These are phyloP conservation scores for Argyrosomus regius DNA, from an alignment of 2,797 vertebrate genomes.

Conservation along the genomic window DNA sequence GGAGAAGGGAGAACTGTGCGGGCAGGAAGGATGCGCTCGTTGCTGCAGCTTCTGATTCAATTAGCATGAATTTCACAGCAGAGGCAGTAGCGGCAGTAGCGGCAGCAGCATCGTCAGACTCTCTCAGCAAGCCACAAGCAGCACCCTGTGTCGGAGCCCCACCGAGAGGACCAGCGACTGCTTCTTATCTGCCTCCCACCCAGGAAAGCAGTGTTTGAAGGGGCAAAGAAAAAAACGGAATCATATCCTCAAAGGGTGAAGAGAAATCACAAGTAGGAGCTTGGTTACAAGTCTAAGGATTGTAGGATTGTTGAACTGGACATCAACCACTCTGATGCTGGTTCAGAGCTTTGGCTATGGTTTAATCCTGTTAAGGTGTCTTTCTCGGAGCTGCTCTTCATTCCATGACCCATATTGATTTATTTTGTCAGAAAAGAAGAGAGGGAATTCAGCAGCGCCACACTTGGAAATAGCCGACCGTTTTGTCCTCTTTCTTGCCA, in stretches of 20 bases:
- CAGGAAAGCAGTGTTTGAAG: slow-evolving; percentile 58
- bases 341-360: slow-evolving; percentile 45
- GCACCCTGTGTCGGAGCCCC: slow-evolving; percentile 71
- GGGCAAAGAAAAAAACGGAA: slow-evolving; percentile 33
- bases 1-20: slow-evolving; percentile 71
- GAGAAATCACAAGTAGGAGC: slow-evolving; percentile 59
- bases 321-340: slow-evolving; percentile 51
- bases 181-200: slow-evolving; percentile 54
- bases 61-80: slow-evolving; percentile 87
- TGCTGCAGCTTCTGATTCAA: slow-evolving; percentile 85
- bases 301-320: slow-evolving; percentile 64
- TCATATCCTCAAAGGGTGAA: slow-evolving; percentile 49
- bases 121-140: slow-evolving; percentile 65
- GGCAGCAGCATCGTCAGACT: slow-evolving; percentile 69
- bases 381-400: slow-evolving; percentile 43
- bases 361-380: slow-evolving; percentile 61
- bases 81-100: slow-evolving; percentile 73
- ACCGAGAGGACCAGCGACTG: slow-evolving; percentile 59
- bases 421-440: slow-evolving; percentile 53
- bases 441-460: slow-evolving; percentile 51
- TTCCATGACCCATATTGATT: slow-evolving; percentile 70
- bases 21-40: slow-evolving; percentile 81
- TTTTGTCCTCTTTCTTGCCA: slow-evolving; percentile 46
- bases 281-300: slow-evolving; percentile 58
- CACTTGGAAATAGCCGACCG: slow-evolving; percentile 67